These are phyloP conservation scores for Lepisosteus oculatus DNA, from an alignment of 2,113 vertebrate species.

Conservation along the genomic window DNA sequence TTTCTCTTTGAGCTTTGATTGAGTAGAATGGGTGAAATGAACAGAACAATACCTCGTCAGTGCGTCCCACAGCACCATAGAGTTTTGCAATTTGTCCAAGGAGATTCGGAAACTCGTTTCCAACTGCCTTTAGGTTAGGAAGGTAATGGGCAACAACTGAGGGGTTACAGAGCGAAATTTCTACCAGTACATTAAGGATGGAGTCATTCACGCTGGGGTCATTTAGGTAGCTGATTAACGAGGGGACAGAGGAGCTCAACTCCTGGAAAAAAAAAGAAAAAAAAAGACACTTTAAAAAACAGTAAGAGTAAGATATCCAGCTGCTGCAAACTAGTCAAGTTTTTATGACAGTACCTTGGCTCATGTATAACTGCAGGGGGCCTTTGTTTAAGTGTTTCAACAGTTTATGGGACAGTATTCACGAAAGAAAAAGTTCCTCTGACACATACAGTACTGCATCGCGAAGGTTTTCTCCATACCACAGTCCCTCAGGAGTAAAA, in stretches of 20 bases:
- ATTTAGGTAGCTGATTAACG: conserved; percentile 64
- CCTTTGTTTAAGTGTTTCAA: no score
- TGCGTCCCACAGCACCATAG: conserved; percentile 81
- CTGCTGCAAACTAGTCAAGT: no score
- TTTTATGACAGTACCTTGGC: no score
- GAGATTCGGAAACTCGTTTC: conserved; percentile 68
- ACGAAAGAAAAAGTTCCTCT: no score
- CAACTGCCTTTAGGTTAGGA: conserved; percentile 65
- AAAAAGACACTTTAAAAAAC: conserved; percentile 13
- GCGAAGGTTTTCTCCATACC: conserved; percentile 21
- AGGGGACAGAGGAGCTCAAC: conserved; percentile 74
- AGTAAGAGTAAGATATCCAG: neutral
- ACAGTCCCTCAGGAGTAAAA: conserved; percentile 16
- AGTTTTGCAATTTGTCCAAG: conserved; percentile 83
- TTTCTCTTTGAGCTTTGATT: no score
- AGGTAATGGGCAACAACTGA: conserved; percentile 70
- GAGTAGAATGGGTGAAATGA: no score
- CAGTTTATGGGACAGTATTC: no score
- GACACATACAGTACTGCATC: neutral
- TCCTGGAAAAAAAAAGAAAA: conserved; percentile 56
- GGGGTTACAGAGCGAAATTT: conserved; percentile 77
- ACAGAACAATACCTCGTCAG: conserved; percentile 68
- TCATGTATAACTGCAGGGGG: no score
- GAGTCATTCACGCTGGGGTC: conserved; percentile 70
- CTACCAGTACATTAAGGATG: conserved; percentile 71